Base-by-base conservation (phyloP, 1,140 invertebrate species). In the Brevipalpus yothersi region DNA sequence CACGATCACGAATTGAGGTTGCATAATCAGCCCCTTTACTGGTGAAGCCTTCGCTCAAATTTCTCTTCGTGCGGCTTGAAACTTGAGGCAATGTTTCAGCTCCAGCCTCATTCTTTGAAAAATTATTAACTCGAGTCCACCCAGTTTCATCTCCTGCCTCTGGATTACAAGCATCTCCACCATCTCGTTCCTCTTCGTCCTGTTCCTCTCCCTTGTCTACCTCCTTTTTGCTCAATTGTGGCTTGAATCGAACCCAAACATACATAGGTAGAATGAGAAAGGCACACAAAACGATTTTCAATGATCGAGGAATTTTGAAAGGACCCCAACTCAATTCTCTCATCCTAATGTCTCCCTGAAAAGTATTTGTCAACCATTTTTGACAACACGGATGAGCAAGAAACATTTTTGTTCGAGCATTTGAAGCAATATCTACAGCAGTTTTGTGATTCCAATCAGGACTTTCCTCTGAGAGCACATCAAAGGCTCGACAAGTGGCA, bases 361-460 rank as follows among this genome's bases (percentile, higher is more conserved):
- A 70, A 41, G 67, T 65, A 21, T 68, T 67, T 0, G 68, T 71
- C 10, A 74, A 64, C 69, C 71, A 73, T 62, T 71, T 71, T 65
- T 74, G 73, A 65, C 72, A 73, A 58, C 71, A 73, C 11, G 71
- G 68, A 64, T 74, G 73, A 13, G 72, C 72, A 12, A 74, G 68
- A 62, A 74, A 74, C 9, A 56, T 54, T 41, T 61, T 61, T 57
- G 60, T 61, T 15, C 63, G 43, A 39, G 60, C 65, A 39, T 62
- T 51, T 3, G 66, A 65, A 13, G 66, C 67, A 11, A 68, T 62
- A 43, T 68, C 67, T 2, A 68, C 67, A 4, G 66, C 67, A 7
- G 66, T 68, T 43, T 68, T 70, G 60, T 70, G 66, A 59, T 69
- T 69, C 66, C 70, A 73, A 56, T 72, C 72, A 12, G 70, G 67